Percentiles rank a stretch among this genome's conserved stretches.
Conservation (phyloP, 1,140 invertebrate species). For the Drosophila lini region DNA sequence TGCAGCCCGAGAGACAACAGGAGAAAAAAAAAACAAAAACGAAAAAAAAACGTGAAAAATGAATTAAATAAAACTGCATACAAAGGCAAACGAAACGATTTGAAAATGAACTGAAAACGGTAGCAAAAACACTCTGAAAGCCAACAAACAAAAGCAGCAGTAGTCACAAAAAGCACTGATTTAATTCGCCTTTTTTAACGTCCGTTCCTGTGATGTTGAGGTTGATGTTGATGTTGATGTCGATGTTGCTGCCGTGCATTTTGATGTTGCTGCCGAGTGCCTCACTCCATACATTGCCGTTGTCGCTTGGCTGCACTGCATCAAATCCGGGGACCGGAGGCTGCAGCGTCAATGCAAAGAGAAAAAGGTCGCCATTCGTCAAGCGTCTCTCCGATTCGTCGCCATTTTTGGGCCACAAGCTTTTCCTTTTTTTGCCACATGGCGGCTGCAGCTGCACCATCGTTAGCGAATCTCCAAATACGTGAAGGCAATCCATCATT, state of each 20-base stretch:
- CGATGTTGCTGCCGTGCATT: conserved; percentile 15
- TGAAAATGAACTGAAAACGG: conserved; percentile 78
- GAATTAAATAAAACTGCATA: conserved; percentile 81
- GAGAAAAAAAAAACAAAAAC: conserved; percentile 36
- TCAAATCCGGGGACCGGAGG: conserved; percentile 45
- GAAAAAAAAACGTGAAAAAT: conserved; percentile 71
- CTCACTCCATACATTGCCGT: conserved; percentile 13
- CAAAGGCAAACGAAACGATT: conserved; percentile 73
- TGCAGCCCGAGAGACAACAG: conserved; percentile 73
- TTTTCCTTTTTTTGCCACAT: conserved; percentile 8
- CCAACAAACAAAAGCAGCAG: conserved; percentile 34
- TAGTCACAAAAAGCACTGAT: conserved; percentile 56
- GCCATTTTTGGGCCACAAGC: conserved; percentile 57
- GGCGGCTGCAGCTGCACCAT: conserved; percentile 46
- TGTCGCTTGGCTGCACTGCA: conserved; percentile 68
- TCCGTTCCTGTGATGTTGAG: conserved; percentile 20
- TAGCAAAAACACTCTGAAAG: conserved; percentile 59
- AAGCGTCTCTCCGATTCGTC: conserved; percentile 22
- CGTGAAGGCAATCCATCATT: conserved; percentile 57
- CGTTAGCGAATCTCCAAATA: conserved; percentile 63
- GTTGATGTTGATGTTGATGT: conserved; percentile 17
- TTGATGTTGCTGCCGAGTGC: conserved; percentile 5
- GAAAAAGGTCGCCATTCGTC: conserved; percentile 53
- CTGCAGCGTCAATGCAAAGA: conserved; percentile 48
- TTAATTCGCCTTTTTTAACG: conserved; percentile 46